Percentiles rank a stretch among this genome's conserved stretches.
Conservation (phyloP, 2,888 invertebrate genomes). For the Agrotis clavis region DNA sequence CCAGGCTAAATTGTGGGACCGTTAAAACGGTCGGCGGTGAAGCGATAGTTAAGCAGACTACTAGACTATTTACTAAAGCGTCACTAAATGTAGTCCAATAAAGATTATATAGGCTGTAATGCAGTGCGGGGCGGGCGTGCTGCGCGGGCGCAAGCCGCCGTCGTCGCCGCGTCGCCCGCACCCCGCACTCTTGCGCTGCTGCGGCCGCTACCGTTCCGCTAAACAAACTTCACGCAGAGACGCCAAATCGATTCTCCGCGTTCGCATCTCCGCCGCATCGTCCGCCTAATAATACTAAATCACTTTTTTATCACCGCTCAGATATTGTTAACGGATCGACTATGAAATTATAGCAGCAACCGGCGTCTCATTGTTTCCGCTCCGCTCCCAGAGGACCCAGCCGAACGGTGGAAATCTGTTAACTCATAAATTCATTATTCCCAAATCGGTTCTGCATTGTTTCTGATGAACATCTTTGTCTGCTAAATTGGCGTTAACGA, state of each 20-base stretch:
- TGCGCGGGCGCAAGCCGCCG: conserved; percentile 76
- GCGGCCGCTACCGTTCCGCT: conserved; percentile 83
- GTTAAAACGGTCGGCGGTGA: conserved; percentile 71
- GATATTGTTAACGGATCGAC: conserved; percentile 86
- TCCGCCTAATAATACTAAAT: conserved; percentile 85
- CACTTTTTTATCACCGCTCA: conserved; percentile 83
- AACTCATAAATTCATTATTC: conserved; percentile 83
- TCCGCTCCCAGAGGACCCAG: conserved; percentile 79
- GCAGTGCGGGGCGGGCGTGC: conserved; percentile 73
- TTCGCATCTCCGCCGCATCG: conserved; percentile 84
- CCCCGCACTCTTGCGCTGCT: conserved; percentile 43
- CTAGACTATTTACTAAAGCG: conserved; percentile 78
- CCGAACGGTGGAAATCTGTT: conserved; percentile 79
- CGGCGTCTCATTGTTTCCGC: conserved; percentile 83
- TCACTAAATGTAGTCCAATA: conserved; percentile 80
- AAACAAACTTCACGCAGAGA: conserved; percentile 90
- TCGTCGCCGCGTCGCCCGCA: conserved; percentile 34
- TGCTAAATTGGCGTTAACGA: conserved; percentile 79
- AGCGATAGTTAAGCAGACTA: conserved; percentile 70
- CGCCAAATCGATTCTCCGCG: conserved; percentile 87
- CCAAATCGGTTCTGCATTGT: conserved; percentile 88
- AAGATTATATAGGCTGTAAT: conserved; percentile 70
- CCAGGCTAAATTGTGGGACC: conserved; percentile 73
- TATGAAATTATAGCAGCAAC: conserved; percentile 87
- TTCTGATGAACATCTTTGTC: conserved; percentile 89